Conservation (phyloP, 2,888 invertebrate genomes). For the Brenthis hecate region DNA sequence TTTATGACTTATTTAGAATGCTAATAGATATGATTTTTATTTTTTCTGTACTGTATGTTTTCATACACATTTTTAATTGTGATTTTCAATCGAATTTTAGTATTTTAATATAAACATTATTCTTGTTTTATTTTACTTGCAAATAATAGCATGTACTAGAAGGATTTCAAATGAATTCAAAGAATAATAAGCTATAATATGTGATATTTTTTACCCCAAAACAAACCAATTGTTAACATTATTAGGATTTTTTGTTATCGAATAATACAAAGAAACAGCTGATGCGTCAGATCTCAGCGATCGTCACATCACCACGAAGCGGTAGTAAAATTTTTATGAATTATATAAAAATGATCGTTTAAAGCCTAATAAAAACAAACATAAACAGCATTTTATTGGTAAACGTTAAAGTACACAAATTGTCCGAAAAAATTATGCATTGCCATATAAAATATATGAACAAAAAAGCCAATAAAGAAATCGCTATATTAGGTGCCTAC, state of each 20-base stretch:
- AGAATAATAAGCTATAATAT: no score
- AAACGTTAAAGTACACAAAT: constrained; percentile 68
- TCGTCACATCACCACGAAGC: constrained; percentile 45
- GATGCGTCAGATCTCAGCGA: constrained; percentile 36
- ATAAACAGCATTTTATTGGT: constrained; percentile 71
- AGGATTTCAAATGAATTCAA: no score
- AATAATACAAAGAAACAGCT: constrained; percentile 31
- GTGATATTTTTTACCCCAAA: no score
- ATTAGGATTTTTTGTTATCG: constrained; percentile 27
- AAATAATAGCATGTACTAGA: no score
- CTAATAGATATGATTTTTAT: no score
- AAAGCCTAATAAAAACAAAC: constrained; percentile 67
- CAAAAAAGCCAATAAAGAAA: constrained; percentile 68
- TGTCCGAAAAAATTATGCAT: constrained; percentile 73
- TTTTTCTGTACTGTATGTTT: no score
- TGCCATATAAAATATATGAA: constrained; percentile 66
- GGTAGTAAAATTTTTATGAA: constrained; percentile 61
- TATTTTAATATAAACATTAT: no score
- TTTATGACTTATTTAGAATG: no score
- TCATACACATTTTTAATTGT: no score
- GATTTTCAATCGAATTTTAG: no score
- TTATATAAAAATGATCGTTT: constrained; percentile 67
- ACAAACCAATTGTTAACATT: constrained; percentile 2
- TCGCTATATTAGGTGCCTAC: constrained; percentile 68
- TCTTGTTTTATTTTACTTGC: no score